Evolutionary conservation across 2,113 vertebrate genomes (phyloP).

Genomic region (pig (Sus scrofa)): T2T-Sscrofa CM000818.6:108385501-108386000

Average conservation of each 20-base stretch:
- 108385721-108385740: background rate
- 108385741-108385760: background rate
- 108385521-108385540: background rate
- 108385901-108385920: background rate
- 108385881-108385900: background rate
- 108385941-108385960: background rate
- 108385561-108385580: background rate
- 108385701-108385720: background rate
- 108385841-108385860: background rate
- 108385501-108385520: background rate
- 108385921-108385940: background rate
- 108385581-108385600: background rate
- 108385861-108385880: background rate
- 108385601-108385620: background rate
- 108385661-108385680: background rate
- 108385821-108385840: background rate
- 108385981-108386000: background rate
- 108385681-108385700: background rate
- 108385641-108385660: background rate
- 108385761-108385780: background rate
- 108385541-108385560: background rate
- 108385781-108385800: background rate
- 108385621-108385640: background rate
- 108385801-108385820: background rate
- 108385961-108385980: background rate